A percentile compares a stretch with the other conserved stretches of the same genome.
These are phyloP conservation scores for Phymorhynchus buccinoides DNA, from an alignment of 1,140 invertebrate species.

Conservation along the genomic window DNA sequence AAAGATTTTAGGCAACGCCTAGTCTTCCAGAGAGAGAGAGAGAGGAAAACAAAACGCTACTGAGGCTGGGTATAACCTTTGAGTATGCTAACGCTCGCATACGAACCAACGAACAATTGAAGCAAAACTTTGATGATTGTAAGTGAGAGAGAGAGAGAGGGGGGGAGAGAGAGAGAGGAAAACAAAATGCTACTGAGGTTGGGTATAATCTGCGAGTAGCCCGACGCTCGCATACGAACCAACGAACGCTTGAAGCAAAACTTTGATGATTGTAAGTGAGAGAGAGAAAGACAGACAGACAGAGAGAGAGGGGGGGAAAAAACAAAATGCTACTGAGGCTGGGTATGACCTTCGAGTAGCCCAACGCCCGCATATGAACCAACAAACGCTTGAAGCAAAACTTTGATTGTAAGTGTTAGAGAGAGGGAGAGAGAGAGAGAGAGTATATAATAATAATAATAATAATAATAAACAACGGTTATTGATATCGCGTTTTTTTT, in stretches of 20 bases:
- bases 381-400: constrained; percentile 94
- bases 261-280: constrained; percentile 82
- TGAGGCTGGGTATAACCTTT: constrained; percentile 93
- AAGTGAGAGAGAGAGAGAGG: constrained; percentile 41
- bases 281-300: background rate
- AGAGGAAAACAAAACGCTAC: constrained; percentile 91
- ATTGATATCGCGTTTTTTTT: no score
- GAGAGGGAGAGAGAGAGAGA: background rate
- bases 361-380: constrained; percentile 93
- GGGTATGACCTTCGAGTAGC: constrained; percentile 95
- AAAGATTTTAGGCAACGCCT: no score
- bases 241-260: constrained; percentile 94
- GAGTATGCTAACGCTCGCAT: constrained; percentile 97
- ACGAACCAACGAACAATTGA: constrained; percentile 91
- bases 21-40: no score
- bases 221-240: constrained; percentile 93
- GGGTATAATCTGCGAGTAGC: constrained; percentile 95
- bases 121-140: constrained; percentile 92
- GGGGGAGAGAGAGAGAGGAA: no score
- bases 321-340: constrained; percentile 90
- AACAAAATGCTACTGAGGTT: constrained; percentile 92
- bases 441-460: no score
- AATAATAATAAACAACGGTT: no score
- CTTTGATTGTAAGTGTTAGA: constrained; percentile 78
- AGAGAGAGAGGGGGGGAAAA: no score